These are phyloP conservation scores for Drosophila prostipennis DNA, from an alignment of 2,888 invertebrate genomes.

Conservation along the genomic window DNA sequence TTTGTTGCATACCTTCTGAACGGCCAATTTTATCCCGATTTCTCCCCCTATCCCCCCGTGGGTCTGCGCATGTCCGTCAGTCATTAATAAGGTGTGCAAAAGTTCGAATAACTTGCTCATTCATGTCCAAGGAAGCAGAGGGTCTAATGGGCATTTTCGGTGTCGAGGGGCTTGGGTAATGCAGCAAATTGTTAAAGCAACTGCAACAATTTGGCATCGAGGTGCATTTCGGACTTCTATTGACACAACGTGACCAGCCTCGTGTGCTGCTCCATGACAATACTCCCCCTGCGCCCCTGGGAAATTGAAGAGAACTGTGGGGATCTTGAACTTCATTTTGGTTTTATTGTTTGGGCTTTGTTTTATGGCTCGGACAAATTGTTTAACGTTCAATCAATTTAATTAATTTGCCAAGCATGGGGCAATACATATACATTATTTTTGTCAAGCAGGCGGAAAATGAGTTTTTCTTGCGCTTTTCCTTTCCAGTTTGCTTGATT, in stretches of 20 bases:
- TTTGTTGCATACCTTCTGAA: too few species aligned
- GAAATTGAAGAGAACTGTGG: conserved; percentile 15
- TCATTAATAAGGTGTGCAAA: conserved; percentile 16
- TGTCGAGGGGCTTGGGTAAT: background rate
- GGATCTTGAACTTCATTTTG: conserved; percentile 6
- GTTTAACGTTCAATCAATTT: conserved; percentile 72
- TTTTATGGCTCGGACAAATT: conserved; percentile 55
- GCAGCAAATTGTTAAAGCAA: conserved; percentile 52
- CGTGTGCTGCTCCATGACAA: background rate
- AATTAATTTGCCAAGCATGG: conserved; percentile 61
- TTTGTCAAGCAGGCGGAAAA: conserved; percentile 45
- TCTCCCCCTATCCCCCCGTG: too few species aligned
- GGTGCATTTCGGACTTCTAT: conserved; percentile 69
- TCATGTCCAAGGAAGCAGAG: background rate
- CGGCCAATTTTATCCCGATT: too few species aligned
- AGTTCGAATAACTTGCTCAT: conserved; percentile 24
- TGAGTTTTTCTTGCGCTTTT: conserved; percentile 32
- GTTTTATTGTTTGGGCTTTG: conserved; percentile 43
- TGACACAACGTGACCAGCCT: conserved; percentile 74
- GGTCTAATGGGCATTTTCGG: background rate
- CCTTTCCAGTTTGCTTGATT: conserved; percentile 10
- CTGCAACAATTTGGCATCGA: conserved; percentile 56
- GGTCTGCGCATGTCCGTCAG: background rate
- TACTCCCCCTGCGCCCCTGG: background rate
- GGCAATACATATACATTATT: conserved; percentile 24